Conservation (phyloP, 2,797 vertebrate species). For the Tadarida brasiliensis region DNA sequence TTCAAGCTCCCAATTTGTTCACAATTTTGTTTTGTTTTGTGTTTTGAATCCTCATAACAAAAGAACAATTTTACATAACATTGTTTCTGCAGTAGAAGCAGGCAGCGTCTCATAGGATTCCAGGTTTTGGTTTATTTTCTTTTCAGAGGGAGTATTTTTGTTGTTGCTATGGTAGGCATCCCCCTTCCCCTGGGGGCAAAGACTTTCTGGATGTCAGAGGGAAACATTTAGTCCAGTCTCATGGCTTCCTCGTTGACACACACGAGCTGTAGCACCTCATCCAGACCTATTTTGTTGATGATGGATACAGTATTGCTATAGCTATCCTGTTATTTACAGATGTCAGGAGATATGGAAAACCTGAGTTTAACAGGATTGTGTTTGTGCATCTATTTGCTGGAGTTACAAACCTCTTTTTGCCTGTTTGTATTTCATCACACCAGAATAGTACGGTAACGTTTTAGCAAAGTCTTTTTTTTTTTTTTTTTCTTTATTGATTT, state of each 20-base stretch:
- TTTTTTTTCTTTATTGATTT: too few relatives aligned
- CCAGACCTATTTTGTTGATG: background rate
- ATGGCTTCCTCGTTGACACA: background rate
- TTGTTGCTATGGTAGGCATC: background rate
- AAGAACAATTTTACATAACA: conserved; percentile 20
- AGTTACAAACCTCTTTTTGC: background rate
- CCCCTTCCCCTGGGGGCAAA: background rate
- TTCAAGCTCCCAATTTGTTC: background rate
- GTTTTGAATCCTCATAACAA: background rate
- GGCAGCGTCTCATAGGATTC: background rate
- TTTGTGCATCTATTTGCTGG: background rate
- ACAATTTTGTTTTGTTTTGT: background rate
- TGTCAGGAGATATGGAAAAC: background rate
- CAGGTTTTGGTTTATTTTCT: background rate
- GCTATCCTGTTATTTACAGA: background rate
- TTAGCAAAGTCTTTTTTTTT: background rate
- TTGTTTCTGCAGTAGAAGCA: background rate
- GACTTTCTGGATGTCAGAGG: background rate
- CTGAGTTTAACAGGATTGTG: background rate
- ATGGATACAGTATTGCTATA: background rate
- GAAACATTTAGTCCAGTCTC: background rate
- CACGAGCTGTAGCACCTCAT: background rate
- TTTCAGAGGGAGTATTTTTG: background rate
- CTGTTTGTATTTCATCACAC: background rate
- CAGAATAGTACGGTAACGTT: background rate